phyloP scores from a whole-genome alignment of 2,113 vertebrate species.

The Zosterops japonicus region DNA sequence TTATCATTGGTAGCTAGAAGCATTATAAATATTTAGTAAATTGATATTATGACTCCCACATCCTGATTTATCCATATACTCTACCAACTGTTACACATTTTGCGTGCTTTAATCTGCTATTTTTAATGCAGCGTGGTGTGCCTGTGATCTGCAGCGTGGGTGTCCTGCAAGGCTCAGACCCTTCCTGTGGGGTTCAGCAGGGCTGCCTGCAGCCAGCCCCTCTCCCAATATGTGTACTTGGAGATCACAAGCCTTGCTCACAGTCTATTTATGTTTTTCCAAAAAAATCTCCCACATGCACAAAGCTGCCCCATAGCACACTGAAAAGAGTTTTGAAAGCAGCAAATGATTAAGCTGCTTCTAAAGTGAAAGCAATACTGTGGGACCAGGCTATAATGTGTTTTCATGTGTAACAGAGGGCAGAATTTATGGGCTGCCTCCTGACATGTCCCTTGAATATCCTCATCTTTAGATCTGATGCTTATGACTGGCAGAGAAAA shows the following conservation, averaged over 20 bases:
- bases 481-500: background rate
- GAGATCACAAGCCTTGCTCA: rapidly evolving
- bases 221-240: background rate
- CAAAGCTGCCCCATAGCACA: rapidly evolving
- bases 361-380: background rate
- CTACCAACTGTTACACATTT: conserved; percentile 48
- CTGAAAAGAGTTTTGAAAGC: background rate
- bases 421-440: background rate
- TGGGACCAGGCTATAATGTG: background rate
- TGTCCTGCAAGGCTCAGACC: conserved; percentile 16
- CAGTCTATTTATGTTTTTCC: background rate
- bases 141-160: background rate
- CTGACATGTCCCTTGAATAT: background rate
- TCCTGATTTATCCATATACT: background rate
- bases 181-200: background rate
- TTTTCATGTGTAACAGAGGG: background rate
- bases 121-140: conserved; percentile 7
- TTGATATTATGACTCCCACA: conserved; percentile 8
- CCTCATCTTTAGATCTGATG: background rate
- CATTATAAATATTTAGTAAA: conserved; percentile 27
- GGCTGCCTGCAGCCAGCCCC: background rate
- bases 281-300: background rate
- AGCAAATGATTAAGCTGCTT: background rate
- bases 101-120: conserved; percentile 28
- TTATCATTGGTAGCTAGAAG: background rate